Evolutionary conservation across 1,140 invertebrate species (phyloP), one percentile per base, ranked within the genome.

Genomic region (Monochamus saltuarius): DNA sequence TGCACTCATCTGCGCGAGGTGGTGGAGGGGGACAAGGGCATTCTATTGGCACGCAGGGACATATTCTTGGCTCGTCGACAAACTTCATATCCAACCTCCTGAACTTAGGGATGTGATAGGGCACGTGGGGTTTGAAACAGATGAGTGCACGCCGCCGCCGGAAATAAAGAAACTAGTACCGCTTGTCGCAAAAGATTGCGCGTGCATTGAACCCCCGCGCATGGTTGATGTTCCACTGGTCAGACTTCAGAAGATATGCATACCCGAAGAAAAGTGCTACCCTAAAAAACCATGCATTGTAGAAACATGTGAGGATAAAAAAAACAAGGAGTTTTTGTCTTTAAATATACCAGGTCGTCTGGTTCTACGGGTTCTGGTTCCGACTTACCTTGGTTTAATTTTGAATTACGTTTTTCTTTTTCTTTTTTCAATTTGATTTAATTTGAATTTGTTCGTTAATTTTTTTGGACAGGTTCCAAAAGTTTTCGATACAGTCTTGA

Each of bases 151-250:
- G n/a, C n/a, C 59, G 2, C 50, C 38, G 10, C 37, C 45, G 7
- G 56, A 63, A 16, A 39, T 22, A 9, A 62, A 65, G 29, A 56
- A 53, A 10, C 34, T 63, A 4, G 59, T 60, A 37, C 49, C 58
- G 0, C 49, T 62, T 11, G 53, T 57, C 9, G 22, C 43, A 7
- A 14, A 19, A 9, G 61, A 51, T 0, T 68, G 63, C 35, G 43
- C n/a, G 7, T 68, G 59, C 36, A 36, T 61, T 19, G 57, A 66
- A 56, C 56, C 55, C 0, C 58, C 58, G 9, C 59, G 38, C 7
- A 58, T 56, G 61, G 37, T 10, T 9, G 50, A 50, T 13, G 61
- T 50, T 34, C 55, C 59, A 39, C 54, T 59, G 7, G 59, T 51
- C 17, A 11, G 61, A 47, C 47, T 62, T 0, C 61, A 59, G 11